Conservation (phyloP, 2,113 vertebrate species). For the Todiramphus chloris region DNA sequence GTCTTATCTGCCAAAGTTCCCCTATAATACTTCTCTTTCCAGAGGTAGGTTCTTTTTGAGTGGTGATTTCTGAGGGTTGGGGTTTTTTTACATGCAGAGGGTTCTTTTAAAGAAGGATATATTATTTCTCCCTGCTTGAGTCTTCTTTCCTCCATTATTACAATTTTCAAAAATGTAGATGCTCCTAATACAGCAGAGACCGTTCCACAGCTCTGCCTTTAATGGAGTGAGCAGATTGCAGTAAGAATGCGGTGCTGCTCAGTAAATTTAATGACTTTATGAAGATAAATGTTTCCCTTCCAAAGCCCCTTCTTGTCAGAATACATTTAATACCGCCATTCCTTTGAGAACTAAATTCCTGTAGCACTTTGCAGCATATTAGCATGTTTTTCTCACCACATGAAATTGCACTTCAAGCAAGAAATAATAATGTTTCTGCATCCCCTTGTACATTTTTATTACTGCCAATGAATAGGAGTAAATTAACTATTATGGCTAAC, state of each 20-base stretch:
- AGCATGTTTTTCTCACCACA: slow-evolving; percentile 82
- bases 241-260: slow-evolving; percentile 78
- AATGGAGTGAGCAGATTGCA: slow-evolving; percentile 84
- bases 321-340: slow-evolving; percentile 83
- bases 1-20: neutral
- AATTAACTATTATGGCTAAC: slow-evolving; percentile 83
- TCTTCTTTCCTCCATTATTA: slow-evolving; percentile 40
- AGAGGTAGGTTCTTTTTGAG: neutral
- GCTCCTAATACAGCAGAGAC: slow-evolving; percentile 66
- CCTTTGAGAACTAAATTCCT: slow-evolving; percentile 84
- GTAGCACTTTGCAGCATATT: slow-evolving; percentile 81
- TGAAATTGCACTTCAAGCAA: slow-evolving; percentile 85
- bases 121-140: slow-evolving; percentile 21
- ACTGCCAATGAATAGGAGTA: slow-evolving; percentile 85
- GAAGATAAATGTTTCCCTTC: slow-evolving; percentile 87
- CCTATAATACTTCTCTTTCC: neutral
- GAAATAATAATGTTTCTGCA: slow-evolving; percentile 84
- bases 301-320: slow-evolving; percentile 83
- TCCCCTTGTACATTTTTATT: slow-evolving; percentile 84
- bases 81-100: neutral
- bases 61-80: neutral
- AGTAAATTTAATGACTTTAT: slow-evolving; percentile 87
- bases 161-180: slow-evolving; percentile 65
- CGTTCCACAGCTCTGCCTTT: slow-evolving; percentile 75
- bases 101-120: neutral